Base-by-base conservation (phyloP, 2,113 vertebrate genomes). In the Apus apus region DNA sequence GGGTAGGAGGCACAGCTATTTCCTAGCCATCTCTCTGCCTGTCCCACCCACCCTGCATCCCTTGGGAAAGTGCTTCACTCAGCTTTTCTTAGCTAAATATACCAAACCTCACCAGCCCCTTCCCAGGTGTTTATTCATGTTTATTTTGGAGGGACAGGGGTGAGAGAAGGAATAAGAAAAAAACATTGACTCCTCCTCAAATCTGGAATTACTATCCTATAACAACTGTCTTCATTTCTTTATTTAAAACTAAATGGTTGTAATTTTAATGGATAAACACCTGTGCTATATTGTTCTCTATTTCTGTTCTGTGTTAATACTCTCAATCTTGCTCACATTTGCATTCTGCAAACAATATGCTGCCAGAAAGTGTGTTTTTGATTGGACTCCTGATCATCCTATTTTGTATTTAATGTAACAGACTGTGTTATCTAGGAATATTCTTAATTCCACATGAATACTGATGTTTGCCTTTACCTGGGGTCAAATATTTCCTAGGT, bases 1-100 rank as follows among this genome's bases (percentile, higher is more conserved):
- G 46, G 97, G 96, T 94, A 95, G 95, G 97, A 94, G 95, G 94
- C 96, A 78, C 36, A 82, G 85, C 80, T 67, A 87, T 87, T 96
- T 90, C 90, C 92, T 89, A 89, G 88, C 95, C 97, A 95, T 66
- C 81, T 83, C 81, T 53, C 85, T 92, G 76, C 66, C 90, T 8
- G 3, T 94, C 95, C 77, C 40, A 92, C 95, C 77, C 40, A 92
- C 88, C 90, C 79, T 92, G 66, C 92, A 88, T 91, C 89, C 92
- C 97, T 95, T 95, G 93, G 93, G 88, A 92, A 93, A 91, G 75
- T 84, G 89, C 84, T 92, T 78, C 83, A 12, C 75, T 58, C 89
- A 71, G 87, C 72, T 71, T 90, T 93, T 81, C 76, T 46, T 74
- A 85, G 57, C 57, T 89, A 92, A 95, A 77, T 14, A 11, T 43